These are phyloP conservation scores for Anaspis maculata DNA, from an alignment of 2,888 invertebrate genomes.

Conservation along the genomic window DNA sequence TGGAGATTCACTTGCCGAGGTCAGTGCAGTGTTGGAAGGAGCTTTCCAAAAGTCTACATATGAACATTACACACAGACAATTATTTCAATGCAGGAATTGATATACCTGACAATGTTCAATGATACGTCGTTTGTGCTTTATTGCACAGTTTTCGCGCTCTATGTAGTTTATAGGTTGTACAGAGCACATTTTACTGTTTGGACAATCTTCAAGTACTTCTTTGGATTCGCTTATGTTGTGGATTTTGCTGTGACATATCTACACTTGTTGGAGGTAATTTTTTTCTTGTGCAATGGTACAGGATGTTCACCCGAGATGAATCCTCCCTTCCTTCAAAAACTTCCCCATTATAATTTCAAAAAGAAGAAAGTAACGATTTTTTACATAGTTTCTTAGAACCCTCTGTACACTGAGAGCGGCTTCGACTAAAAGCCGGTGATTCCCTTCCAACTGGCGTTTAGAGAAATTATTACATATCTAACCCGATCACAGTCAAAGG, in stretches of 20 bases:
- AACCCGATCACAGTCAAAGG: no score
- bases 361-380: no score
- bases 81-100: conserved; percentile 5
- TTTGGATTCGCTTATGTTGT: conserved; percentile 3
- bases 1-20: no score
- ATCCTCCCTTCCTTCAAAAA: no score
- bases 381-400: no score
- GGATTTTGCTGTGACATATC: conserved; percentile 8
- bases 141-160: conserved; percentile 9
- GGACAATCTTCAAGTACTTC: conserved; percentile 8
- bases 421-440: no score
- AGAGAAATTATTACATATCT: no score
- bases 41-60: conserved; percentile 6
- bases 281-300: no score
- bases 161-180: conserved; percentile 5
- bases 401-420: no score
- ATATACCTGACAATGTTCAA: conserved; percentile 9
- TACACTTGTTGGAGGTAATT: conserved; percentile 7
- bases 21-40: conserved; percentile 8
- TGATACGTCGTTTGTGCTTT: conserved; percentile 11
- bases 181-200: conserved; percentile 7
- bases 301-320: no score
- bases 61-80: conserved; percentile 6
- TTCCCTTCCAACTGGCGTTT: no score
- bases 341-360: no score